Base-by-base conservation (phyloP, 1,140 invertebrate genomes). In the Mylabris phalerata region DNA sequence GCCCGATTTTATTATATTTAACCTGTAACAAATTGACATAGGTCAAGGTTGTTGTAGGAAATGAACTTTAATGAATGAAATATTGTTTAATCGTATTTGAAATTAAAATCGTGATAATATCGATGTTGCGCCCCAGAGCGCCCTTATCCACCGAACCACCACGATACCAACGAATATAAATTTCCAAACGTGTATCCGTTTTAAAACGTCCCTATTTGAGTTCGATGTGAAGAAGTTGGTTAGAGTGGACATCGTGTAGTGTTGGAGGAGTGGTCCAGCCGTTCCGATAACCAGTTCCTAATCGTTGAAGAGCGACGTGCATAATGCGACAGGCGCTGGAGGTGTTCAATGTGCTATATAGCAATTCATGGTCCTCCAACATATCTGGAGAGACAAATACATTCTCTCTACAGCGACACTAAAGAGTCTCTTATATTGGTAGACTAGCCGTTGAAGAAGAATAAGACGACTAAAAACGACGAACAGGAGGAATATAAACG, bases 281-380 rank as follows among this genome's bases (percentile, higher is more conserved):
- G 56, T 57, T 63, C 55, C 62, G 57, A 67, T 67, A 67, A 67
- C 66, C 66, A 66, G 67, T 68, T 68, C 65, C 67, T 68, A 68
- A 68, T 68, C 67, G 62, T 58, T 63, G 62, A 64, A 68, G 66
- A 66, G 61, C 65, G 61, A 67, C 60, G 61, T 63, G 67, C 67
- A 68, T 68, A 68, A 68, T 66, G 63, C 65, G 61, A 66, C 61
- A 63, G 61, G 58, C 61, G 57, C 58, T 60, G 27, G 65, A 67
- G 65, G 62, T 68, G 67, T 68, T 68, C 67, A 59, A 60, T 60
- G 62, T 61, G 60, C 65, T 51, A 64, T 58, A 67, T 32, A 32
- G 64, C 64, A 66, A 66, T 64, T 60, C 61, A 56, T 64, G 51
- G 32, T 32, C 32, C 32, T 32, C 32, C 32, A 32, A 32, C 32